Base-by-base conservation (phyloP, 1,140 invertebrate genomes). In the Colletes gigas region DNA sequence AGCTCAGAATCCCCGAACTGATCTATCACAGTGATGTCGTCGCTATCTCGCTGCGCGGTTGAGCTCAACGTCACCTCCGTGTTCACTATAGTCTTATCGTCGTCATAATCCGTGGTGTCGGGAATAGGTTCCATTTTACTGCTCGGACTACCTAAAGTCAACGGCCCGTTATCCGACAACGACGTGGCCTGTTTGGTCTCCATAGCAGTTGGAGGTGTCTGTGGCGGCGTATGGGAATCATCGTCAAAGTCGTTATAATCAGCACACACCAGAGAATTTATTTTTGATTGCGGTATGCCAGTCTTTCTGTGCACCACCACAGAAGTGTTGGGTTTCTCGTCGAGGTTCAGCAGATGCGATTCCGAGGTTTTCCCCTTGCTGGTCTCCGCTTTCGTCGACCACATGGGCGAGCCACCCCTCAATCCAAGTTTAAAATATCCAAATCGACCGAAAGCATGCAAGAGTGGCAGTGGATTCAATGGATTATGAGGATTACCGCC, bases 371-470 rank as follows among this genome's bases (percentile, higher is more conserved):
- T 93, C 0, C 71, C 68, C 81, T 93, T 94, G 69, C 90, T 93
- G 7, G 91, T 89, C 69, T 92, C 90, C 2, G 92, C 85, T 74
- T 93, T 93, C 0, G 89, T 87, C 82, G 94, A 93, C 95, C 96
- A 96, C 94, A 96, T 96, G 0, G 96, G 96, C 0, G 95, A 95
- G 3, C 96, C 96, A 12, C 96, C 96, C 82, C 95, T 92, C 3
- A 97, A 92, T 7, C 96, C 96, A 2, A 96, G 90, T 85, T 95
- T 95, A 71, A 94, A 93, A 88, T 95, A 96, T 17, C 94, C 94
- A 83, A 92, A 94, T 63, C 93, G 91, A 8, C 93, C 94, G 66
- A 94, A 94, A 78, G 91, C 89, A 30, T 4, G 89, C 82, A 9
- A 93, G 15, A 94, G 89, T 4, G 94, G 95, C 47, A 95, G 89